Conservation (phyloP, 2,888 invertebrate species). For the Acleris laterana region DNA sequence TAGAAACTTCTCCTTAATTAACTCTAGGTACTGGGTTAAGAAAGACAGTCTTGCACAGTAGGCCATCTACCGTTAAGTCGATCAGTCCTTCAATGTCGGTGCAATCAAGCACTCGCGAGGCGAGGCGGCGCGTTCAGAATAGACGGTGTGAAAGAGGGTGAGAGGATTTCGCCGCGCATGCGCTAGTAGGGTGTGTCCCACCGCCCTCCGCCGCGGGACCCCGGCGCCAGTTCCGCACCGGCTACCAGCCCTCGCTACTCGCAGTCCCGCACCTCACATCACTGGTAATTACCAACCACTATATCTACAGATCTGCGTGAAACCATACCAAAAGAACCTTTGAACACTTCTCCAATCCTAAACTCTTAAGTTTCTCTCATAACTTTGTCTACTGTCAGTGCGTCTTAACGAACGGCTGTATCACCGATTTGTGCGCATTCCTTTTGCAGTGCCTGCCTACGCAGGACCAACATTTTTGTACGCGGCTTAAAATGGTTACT, state of each 20-base stretch:
- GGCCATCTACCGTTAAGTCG: background rate
- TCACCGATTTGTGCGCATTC: slow-evolving; percentile 56
- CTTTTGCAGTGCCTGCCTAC: slow-evolving; percentile 63
- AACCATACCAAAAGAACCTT: background rate
- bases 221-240: slow-evolving; percentile 71
- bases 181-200: slow-evolving; percentile 78
- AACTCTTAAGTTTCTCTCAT: background rate
- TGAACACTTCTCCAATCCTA: background rate
- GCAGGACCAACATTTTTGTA: slow-evolving; percentile 55
- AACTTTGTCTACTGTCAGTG: background rate
- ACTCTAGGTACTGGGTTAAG: background rate
- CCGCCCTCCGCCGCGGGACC: slow-evolving; percentile 47
- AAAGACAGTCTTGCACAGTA: slow-evolving; percentile 42
- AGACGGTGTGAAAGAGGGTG: slow-evolving; percentile 44
- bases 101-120: background rate
- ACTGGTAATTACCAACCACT: slow-evolving; percentile 56
- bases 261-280: slow-evolving; percentile 44
- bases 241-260: slow-evolving; percentile 48
- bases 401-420: slow-evolving; percentile 41
- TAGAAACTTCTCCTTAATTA: background rate
- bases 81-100: slow-evolving; percentile 1
- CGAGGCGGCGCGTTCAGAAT: background rate
- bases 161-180: slow-evolving; percentile 64
- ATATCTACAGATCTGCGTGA: slow-evolving; percentile 35
- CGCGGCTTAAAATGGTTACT: slow-evolving; percentile 44